Conservation (phyloP, 2,113 vertebrate genomes). For the Oryctolagus cuniculus region mOryCun1.1 NC_091438.1:105734501-105735000, state of each 20-base stretch:
- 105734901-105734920: not conserved
- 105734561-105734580: no score
- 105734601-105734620: no score
- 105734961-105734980: not conserved
- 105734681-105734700: not conserved
- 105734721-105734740: not conserved
- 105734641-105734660: no score
- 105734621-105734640: no score
- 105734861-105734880: not conserved
- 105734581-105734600: no score
- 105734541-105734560: no score
- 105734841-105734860: not conserved
- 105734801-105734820: not conserved
- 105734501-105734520: no score
- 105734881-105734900: not conserved
- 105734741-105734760: not conserved
- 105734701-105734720: not conserved
- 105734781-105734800: constrained; percentile 2
- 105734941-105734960: constrained; percentile 5
- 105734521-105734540: no score
- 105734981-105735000: not conserved
- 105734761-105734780: not conserved
- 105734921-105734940: not conserved
- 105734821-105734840: not conserved
- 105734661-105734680: no score